Percentiles rank a stretch among this genome's conserved stretches.
Evolutionary conservation across 2,113 vertebrate genomes (phyloP).

Genomic region (Dinomys branickii): DNA sequence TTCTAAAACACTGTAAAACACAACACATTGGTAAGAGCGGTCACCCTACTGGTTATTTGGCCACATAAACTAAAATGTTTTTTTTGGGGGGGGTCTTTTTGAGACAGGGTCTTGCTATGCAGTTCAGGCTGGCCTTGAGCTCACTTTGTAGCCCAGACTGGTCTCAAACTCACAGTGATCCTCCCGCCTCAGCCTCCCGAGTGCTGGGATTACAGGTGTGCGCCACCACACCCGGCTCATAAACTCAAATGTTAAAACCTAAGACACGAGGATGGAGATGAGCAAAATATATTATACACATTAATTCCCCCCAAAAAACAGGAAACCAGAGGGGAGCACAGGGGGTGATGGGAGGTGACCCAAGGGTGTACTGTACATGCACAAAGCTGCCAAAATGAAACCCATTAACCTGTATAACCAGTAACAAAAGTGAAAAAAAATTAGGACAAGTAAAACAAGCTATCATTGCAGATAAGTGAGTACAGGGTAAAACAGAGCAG

Average conservation of each 20-base stretch:
- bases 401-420: not conserved
- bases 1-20: conserved; percentile 90
- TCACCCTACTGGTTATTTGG: not conserved
- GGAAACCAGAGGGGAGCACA: not conserved
- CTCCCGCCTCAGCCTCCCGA: no score
- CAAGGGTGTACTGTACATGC: not conserved
- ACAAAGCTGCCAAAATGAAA: not conserved
- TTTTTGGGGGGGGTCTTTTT: no score
- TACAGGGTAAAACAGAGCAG: conserved; percentile 37
- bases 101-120: no score
- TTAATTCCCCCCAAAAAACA: not conserved
- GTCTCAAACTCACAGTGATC: no score
- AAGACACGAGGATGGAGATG: not conserved
- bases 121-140: no score
- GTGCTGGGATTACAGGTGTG: no score
- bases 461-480: conserved; percentile 10
- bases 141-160: no score
- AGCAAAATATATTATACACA: not conserved
- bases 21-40: conserved; percentile 48
- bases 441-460: not conserved
- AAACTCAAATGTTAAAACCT: conserved; percentile 41
- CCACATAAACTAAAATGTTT: conserved; percentile 28
- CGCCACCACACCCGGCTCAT: no score
- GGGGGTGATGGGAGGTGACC: not conserved
- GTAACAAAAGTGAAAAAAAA: not conserved